A percentile compares a stretch with the other conserved stretches of the same genome.
These are phyloP conservation scores for Lamprologus sp. DNA, from an alignment of 2,113 vertebrate genomes.

Conservation along the genomic window DNA sequence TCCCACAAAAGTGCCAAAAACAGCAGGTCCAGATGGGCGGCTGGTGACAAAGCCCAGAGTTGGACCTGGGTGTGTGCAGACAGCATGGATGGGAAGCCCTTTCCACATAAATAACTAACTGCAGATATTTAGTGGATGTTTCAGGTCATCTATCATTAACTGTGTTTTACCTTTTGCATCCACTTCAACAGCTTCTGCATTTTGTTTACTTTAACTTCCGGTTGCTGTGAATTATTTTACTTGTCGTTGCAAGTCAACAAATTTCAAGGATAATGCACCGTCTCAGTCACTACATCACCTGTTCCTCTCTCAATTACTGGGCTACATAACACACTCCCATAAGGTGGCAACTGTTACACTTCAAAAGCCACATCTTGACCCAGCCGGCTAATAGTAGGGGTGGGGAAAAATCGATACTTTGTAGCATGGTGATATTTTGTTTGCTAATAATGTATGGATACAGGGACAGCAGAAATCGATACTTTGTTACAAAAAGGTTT, in stretches of 20 bases:
- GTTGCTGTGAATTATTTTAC: neutral
- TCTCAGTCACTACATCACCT: neutral
- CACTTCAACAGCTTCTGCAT: neutral
- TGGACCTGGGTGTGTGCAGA: neutral
- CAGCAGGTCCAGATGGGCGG: neutral
- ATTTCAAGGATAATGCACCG: neutral
- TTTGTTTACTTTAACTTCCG: neutral
- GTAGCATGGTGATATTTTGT: too few relatives aligned
- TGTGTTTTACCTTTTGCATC: neutral
- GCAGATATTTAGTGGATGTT: neutral
- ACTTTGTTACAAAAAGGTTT: too few relatives aligned
- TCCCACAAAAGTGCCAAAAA: neutral
- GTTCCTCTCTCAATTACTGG: neutral
- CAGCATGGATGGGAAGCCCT: neutral
- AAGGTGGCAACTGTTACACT: neutral
- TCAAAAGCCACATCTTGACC: neutral
- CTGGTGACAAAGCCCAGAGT: neutral
- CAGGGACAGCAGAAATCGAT: too few relatives aligned
- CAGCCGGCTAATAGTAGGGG: rapidly evolving
- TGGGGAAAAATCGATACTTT: rapidly evolving
- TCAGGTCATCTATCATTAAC: neutral
- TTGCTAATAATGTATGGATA: too few relatives aligned
- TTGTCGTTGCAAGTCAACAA: neutral
- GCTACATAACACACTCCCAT: neutral
- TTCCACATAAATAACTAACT: neutral